Percentiles rank a stretch among this genome's conserved stretches.
These are phyloP conservation scores for Petrolisthes cinctipes DNA, from an alignment of 2,888 invertebrate genomes.

Conservation along the genomic window DNA sequence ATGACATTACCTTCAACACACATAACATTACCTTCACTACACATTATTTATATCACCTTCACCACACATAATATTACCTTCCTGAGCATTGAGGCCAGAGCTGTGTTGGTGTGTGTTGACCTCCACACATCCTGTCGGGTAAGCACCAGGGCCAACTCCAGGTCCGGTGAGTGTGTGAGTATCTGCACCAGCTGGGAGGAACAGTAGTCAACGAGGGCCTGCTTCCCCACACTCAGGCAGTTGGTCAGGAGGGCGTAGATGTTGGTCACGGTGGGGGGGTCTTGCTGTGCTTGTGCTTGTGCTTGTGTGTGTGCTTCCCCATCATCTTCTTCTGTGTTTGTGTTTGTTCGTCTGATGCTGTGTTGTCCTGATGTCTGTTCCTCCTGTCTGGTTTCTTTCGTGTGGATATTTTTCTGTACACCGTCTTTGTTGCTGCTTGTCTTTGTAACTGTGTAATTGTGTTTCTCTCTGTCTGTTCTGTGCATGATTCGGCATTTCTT, in stretches of 20 bases:
- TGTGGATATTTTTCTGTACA: too few species aligned
- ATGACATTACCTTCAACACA: too few species aligned
- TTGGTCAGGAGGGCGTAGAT: conserved; percentile 32
- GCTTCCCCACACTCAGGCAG: conserved; percentile 23
- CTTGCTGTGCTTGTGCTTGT: too few species aligned
- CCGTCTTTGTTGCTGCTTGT: not conserved
- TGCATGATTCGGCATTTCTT: too few species aligned
- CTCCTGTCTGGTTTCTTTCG: too few species aligned
- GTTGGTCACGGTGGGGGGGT: not conserved
- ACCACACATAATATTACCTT: conserved; percentile 9
- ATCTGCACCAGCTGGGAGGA: conserved; percentile 39
- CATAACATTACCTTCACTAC: too few species aligned
- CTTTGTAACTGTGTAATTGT: not conserved
- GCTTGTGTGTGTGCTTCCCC: not conserved
- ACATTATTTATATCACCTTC: too few species aligned
- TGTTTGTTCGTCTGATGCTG: not conserved
- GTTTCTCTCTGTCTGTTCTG: not conserved
- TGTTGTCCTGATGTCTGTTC: too few species aligned
- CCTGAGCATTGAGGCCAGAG: conserved; percentile 34
- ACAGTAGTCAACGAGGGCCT: conserved; percentile 26
- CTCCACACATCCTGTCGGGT: conserved; percentile 45
- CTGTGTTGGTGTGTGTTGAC: conserved; percentile 42
- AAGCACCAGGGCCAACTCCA: conserved; percentile 32
- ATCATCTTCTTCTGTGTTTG: not conserved
- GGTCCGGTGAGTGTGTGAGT: conserved; percentile 39